These are phyloP conservation scores for Simalia tracyae DNA, from an alignment of 2,797 vertebrate species.

Conservation along the genomic window DNA sequence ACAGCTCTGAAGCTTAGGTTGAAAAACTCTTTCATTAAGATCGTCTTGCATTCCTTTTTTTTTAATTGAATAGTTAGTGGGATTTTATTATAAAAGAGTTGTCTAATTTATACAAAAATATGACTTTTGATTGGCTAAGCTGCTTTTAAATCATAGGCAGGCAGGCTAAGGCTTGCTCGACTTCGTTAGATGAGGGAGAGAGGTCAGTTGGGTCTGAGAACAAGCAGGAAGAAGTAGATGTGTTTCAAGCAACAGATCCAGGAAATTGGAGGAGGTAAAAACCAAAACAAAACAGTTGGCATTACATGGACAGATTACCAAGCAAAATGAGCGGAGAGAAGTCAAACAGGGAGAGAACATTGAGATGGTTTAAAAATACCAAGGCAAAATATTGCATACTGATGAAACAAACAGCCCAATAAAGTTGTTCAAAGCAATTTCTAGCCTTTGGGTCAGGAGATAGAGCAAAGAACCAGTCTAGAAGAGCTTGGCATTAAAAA, in stretches of 20 bases:
- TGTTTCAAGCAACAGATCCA: not conserved
- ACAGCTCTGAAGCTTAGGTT: not conserved
- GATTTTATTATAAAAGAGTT: not conserved
- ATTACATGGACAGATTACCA: not conserved
- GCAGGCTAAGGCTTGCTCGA: not conserved
- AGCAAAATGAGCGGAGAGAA: not conserved
- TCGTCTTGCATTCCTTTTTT: not conserved
- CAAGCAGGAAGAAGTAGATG: not conserved
- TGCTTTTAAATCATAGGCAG: not conserved
- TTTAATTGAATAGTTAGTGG: not conserved
- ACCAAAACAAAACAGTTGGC: not conserved
- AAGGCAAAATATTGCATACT: not conserved
- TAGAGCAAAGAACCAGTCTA: not conserved
- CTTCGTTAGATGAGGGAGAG: not conserved
- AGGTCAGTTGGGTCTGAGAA: not conserved
- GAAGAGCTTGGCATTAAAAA: not conserved
- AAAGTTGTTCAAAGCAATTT: not conserved
- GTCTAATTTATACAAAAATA: not conserved
- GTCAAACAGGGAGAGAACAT: not conserved
- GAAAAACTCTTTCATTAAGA: not conserved
- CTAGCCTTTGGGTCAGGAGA: not conserved
- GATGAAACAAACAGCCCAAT: not conserved
- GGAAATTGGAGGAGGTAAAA: no score
- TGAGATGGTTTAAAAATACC: no score
- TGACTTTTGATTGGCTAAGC: not conserved